Base-by-base conservation (phyloP, 2,113 vertebrate species). In the Forbesichthys papilliferus region DNA sequence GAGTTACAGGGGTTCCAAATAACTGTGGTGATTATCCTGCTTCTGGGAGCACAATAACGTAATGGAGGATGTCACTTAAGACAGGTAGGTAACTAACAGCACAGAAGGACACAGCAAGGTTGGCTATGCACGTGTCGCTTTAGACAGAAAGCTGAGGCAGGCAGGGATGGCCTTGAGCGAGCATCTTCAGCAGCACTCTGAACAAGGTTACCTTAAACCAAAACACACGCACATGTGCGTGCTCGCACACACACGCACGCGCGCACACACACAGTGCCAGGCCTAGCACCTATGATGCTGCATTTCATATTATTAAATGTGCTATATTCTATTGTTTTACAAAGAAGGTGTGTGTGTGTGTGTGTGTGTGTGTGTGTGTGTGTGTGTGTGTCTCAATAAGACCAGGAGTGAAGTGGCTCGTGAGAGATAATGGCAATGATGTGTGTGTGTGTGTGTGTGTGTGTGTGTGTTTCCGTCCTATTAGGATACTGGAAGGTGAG, bases 281-380 rank as follows among this genome's bases (percentile, higher is more conserved):
- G 49, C 1, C 11, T 10, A 11, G 49, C 49, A 9, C 11, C 27
- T 34, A 27, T 20, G 6, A 9, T 58, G 56, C 12, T 58, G 56
- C 27, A 20, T 58, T 18, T 58, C 18, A 58, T 58, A 8, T 20
- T 33, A 58, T 33, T 34, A 34, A 20, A 9, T 58, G 8, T 33
- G 10, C 33, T 20, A 33, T 36, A 4, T 36, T 33, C 5, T 33
- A 20, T 12, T 12, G 56, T 58, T 11, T 12, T 12, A 36, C 56
- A 11, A 34, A 34, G 56, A 12, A 60, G 11, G 36, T 13, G 33
- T 34, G 57, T 11, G 34, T 60, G 33, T 60, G 0, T 36, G 57
- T 12, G 18, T 11, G 57, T 59, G 57, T 36, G 27, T 59, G 57
- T 59, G 18, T 59, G 57, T 36, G 57, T 59, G 57, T 59, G 57